Evolutionary conservation across 2,113 vertebrate genomes (phyloP), one percentile per base, ranked within the genome.

Genomic region (Sarotherodon lohbergeri): DNA sequence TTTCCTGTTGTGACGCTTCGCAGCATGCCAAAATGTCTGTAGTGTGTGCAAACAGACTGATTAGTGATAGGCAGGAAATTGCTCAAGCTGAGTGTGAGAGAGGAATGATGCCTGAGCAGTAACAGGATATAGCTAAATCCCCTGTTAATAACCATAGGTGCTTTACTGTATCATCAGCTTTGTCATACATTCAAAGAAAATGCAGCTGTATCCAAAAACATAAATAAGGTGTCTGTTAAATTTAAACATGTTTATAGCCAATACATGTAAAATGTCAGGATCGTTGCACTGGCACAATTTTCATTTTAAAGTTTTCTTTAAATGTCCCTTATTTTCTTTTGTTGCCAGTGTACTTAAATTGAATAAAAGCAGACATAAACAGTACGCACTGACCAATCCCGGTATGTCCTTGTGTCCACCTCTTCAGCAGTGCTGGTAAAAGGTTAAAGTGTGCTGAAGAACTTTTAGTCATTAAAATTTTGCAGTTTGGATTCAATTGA

Each of bases 41-140:
- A 36, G 22, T 59, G 80, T 83, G 59, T 83, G 32, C 55, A 87
- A 43, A 54, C 14, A 54, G 34, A 54, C 9, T 55, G 19, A 73
- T 59, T 73, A 50, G 52, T 50, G 41, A 57, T 27, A 81, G n/a
- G 56, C 43, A 39, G 32, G 10, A 13, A 27, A 73, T 55, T 80
- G 5, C 50, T 66, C 4, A 16, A 84, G 55, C 76, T 36, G 54
- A 59, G 39, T 48, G 13, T 52, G 55, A 48, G 39, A 73, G 50
- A 24, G 9, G 17, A 68, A 0, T 1, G 14, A 24, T 71, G 84
- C 46, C 39, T 54, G 36, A 71, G 6, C 36, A 34, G 57, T 9
- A 76, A 76, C 24, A 48, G 68, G 41, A 76, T 48, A 76, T 3
- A 29, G 41, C 41, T 29, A 46, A 76, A 76, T 76, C 41, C 24